Evolutionary conservation across 2,113 vertebrate genomes (phyloP).

Genomic region (Nestor notabilis): DNA sequence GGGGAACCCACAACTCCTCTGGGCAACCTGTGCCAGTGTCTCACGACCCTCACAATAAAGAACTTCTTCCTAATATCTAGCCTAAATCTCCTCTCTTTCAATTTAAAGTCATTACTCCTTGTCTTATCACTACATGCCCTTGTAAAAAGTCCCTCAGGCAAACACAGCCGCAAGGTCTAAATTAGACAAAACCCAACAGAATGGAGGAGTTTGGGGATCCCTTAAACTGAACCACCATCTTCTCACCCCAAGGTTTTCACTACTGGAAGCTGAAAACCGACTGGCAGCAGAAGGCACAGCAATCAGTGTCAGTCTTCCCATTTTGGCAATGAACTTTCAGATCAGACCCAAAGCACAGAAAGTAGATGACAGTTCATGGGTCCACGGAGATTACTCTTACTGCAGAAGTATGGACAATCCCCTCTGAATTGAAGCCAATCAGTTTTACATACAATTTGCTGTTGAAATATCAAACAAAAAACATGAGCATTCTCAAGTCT

Average conservation of each 20-base stretch:
- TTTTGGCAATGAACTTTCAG: neutral
- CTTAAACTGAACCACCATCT: neutral
- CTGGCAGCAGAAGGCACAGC: neutral
- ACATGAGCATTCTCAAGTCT: neutral
- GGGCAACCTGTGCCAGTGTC: neutral
- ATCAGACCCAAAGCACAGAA: neutral
- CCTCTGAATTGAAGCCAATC: neutral
- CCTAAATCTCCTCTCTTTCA: neutral
- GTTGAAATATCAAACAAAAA: neutral
- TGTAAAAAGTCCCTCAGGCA: neutral
- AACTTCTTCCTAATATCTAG: neutral
- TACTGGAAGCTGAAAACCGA: neutral
- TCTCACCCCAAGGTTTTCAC: neutral
- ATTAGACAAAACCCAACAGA: neutral
- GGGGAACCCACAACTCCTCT: neutral
- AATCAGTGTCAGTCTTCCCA: neutral
- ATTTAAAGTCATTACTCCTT: neutral
- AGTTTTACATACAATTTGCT: neutral
- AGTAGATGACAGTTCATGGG: neutral
- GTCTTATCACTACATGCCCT: neutral
- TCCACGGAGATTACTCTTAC: neutral
- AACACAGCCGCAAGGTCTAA: neutral
- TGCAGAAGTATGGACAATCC: neutral
- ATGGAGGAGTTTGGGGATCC: neutral
- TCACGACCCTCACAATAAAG: neutral